Evolutionary conservation across 2,113 vertebrate species (phyloP).

Genomic region (Hyla sarda): DNA sequence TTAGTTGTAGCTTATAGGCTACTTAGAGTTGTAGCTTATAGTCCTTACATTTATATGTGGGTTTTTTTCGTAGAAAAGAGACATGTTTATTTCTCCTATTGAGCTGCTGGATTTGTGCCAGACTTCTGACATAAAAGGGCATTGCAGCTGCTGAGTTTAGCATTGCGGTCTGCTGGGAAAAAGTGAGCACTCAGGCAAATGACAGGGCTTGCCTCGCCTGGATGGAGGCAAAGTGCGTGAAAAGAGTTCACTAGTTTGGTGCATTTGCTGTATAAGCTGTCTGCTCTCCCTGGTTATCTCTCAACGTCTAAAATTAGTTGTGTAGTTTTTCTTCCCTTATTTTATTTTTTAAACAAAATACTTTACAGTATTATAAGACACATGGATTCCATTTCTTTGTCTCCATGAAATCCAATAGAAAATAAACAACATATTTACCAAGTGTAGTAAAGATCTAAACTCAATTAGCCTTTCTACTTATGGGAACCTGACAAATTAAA

Average conservation of each 20-base stretch:
- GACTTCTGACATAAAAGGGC: slow-evolving; percentile 48
- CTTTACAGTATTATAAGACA: not conserved
- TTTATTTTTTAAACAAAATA: not conserved
- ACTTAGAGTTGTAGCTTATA: no score
- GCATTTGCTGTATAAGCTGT: slow-evolving; percentile 5
- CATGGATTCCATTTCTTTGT: no score
- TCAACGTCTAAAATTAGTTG: not conserved
- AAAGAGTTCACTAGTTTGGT: slow-evolving; percentile 8
- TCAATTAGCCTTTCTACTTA: no score
- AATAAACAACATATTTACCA: no score
- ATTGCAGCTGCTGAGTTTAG: slow-evolving; percentile 45
- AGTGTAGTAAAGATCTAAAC: no score
- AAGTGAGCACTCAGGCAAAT: slow-evolving; percentile 50
- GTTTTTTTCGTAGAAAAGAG: not conserved
- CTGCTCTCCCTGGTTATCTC: not conserved
- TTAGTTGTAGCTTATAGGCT: not conserved
- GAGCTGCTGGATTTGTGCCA: slow-evolving; percentile 33
- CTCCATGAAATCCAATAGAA: no score
- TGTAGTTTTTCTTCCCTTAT: not conserved
- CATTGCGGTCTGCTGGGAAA: slow-evolving; percentile 31
- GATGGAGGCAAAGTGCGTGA: slow-evolving; percentile 10
- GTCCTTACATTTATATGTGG: no score
- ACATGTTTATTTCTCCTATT: slow-evolving; percentile 25
- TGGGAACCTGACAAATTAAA: no score
- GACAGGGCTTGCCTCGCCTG: slow-evolving; percentile 30